Evolutionary conservation across 2,888 invertebrate genomes (phyloP).

Genomic region (Eretmocerus hayati): DNA sequence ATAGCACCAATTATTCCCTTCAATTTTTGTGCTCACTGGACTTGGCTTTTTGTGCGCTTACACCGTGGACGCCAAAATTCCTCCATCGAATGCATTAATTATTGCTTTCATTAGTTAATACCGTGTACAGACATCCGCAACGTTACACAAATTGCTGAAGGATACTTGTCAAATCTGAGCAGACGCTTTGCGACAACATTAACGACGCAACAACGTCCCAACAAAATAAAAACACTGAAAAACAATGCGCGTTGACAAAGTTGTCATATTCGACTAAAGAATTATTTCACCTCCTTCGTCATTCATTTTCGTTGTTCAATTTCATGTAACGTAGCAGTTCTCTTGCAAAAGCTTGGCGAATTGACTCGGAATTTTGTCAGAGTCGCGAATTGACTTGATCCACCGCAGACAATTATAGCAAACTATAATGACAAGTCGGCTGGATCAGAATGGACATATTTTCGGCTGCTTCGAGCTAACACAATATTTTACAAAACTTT

Average conservation of each 20-base stretch:
- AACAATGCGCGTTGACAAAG: neutral
- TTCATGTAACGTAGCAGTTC: neutral
- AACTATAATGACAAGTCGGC: neutral
- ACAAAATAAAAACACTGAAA: neutral
- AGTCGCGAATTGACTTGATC: conserved; percentile 20
- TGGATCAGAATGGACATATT: no score
- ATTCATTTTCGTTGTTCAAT: conserved; percentile 1
- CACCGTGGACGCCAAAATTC: no score
- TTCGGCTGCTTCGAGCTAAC: no score
- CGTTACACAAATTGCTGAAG: neutral
- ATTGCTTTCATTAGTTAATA: conserved; percentile 16
- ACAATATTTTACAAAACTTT: no score
- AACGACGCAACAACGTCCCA: neutral
- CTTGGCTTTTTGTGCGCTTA: no score
- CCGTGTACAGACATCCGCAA: neutral
- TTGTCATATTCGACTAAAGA: no score
- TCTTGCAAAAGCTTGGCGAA: conserved; percentile 13
- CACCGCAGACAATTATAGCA: conserved; percentile 4
- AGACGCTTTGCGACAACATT: neutral
- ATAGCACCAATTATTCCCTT: no score
- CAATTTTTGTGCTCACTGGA: no score
- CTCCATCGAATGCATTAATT: conserved; percentile 4
- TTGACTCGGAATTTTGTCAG: conserved; percentile 21
- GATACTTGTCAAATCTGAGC: neutral
- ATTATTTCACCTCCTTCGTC: neutral